Conservation (phyloP, 2,888 invertebrate species). For the Drosophila barbarae region DNA sequence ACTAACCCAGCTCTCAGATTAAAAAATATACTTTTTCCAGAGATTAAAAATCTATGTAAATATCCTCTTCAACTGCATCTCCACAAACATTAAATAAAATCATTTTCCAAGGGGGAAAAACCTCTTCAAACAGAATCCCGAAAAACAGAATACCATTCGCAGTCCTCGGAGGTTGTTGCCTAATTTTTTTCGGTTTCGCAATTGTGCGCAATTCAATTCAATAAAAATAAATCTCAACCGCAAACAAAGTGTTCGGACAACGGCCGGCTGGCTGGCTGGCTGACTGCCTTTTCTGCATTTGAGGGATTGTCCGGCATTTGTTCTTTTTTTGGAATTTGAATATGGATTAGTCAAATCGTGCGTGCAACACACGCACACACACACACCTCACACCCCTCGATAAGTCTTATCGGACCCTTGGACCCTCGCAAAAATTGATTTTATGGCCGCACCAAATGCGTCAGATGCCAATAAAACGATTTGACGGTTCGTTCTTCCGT, state of each 20-base stretch:
- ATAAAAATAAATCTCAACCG: constrained; percentile 71
- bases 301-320: constrained; percentile 47
- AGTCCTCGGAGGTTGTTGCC: constrained; percentile 37
- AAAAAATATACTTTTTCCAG: not conserved
- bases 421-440: constrained; percentile 57
- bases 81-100: not conserved
- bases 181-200: constrained; percentile 46
- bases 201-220: constrained; percentile 66
- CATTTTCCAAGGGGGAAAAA: not conserved
- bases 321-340: constrained; percentile 55
- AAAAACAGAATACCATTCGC: constrained; percentile 15
- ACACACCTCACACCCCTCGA: constrained; percentile 53
- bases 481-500: constrained; percentile 50
- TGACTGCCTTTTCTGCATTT: constrained; percentile 7
- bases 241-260: constrained; percentile 63
- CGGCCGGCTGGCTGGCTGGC: constrained; percentile 35
- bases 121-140: constrained; percentile 33
- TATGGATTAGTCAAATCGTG: constrained; percentile 73
- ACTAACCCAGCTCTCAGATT: not conserved
- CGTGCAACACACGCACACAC: constrained; percentile 46
- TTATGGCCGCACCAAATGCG: constrained; percentile 67
- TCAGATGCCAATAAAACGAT: constrained; percentile 71
- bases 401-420: constrained; percentile 7
- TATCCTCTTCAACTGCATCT: not conserved
- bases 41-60: not conserved